phyloP scores from a whole-genome alignment of 53 echinoderm and acorn worm species.

The Henricia sp. region DNA sequence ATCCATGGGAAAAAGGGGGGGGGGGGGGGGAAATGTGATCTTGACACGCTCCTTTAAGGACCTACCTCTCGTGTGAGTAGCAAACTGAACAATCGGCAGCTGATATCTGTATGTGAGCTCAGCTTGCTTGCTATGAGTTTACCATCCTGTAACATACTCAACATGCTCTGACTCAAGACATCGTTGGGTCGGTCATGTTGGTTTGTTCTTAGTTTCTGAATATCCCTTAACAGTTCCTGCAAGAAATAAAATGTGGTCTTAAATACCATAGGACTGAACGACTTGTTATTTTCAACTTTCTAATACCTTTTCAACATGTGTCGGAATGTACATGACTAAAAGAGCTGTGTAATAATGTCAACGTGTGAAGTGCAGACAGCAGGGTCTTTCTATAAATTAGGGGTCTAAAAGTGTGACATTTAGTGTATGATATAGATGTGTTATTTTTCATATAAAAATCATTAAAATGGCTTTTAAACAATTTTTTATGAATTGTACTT shows the following conservation, averaged over 20 bases:
- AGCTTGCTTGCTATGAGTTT: constrained; percentile 1
- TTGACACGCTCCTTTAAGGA: too few relatives aligned
- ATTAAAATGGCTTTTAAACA: too few relatives aligned
- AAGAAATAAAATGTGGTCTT: background rate
- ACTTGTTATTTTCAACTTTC: background rate
- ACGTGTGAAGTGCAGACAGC: too few relatives aligned
- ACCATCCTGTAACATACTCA: background rate
- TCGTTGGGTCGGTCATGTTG: constrained; percentile 5
- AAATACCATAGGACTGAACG: background rate
- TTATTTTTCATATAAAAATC: too few relatives aligned
- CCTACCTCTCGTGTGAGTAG: constrained; percentile 63
- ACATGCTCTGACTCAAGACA: background rate
- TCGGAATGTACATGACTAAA: too few relatives aligned
- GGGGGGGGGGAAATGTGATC: too few relatives aligned
- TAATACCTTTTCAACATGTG: background rate
- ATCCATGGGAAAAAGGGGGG: too few relatives aligned
- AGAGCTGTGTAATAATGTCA: too few relatives aligned
- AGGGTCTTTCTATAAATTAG: too few relatives aligned
- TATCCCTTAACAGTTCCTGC: constrained; percentile 44
- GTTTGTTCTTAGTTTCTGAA: constrained; percentile 22
- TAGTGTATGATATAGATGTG: too few relatives aligned
- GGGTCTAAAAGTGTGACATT: background rate
- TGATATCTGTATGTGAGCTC: constrained; percentile 6
- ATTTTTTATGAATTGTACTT: too few relatives aligned
- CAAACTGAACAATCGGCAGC: constrained; percentile 38